These are phyloP conservation scores for Psittacula derbiana DNA, from an alignment of 2,797 vertebrate species.

Conservation along the genomic window DNA sequence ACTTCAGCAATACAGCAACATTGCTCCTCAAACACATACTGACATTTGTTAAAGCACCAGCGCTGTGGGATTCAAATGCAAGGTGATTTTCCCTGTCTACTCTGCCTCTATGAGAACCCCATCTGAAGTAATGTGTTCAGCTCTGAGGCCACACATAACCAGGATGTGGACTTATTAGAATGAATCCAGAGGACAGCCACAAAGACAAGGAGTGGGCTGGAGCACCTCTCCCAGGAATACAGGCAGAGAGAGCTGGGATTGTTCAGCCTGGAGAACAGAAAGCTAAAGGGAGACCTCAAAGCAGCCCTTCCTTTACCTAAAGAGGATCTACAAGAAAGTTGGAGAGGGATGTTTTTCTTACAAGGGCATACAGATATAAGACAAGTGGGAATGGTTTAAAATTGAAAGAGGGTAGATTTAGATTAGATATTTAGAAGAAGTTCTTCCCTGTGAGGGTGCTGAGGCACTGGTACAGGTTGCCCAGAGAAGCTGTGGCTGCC, in stretches of 20 bases:
- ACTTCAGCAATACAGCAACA: neutral
- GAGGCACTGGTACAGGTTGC: neutral
- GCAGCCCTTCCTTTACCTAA: neutral
- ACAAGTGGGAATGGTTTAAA: neutral
- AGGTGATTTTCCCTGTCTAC: neutral
- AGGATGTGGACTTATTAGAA: neutral
- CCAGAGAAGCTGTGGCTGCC: neutral
- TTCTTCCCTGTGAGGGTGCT: neutral
- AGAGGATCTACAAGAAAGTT: neutral
- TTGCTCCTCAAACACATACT: rapidly evolving
- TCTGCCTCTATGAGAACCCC: neutral
- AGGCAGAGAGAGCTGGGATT: neutral
- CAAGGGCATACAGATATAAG: neutral
- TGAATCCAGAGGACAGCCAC: neutral
- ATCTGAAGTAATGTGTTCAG: neutral
- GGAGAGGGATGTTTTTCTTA: neutral
- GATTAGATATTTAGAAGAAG: neutral
- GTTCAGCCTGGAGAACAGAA: neutral
- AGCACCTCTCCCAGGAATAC: neutral
- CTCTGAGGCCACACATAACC: neutral
- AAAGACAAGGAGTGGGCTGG: neutral
- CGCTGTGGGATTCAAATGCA: neutral
- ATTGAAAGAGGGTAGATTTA: neutral
- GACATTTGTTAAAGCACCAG: neutral
- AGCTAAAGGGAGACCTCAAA: neutral